Conservation (phyloP, 30 jellyfish, hydroid and myxozoan species). For the Morbakka virulenta region DNA sequence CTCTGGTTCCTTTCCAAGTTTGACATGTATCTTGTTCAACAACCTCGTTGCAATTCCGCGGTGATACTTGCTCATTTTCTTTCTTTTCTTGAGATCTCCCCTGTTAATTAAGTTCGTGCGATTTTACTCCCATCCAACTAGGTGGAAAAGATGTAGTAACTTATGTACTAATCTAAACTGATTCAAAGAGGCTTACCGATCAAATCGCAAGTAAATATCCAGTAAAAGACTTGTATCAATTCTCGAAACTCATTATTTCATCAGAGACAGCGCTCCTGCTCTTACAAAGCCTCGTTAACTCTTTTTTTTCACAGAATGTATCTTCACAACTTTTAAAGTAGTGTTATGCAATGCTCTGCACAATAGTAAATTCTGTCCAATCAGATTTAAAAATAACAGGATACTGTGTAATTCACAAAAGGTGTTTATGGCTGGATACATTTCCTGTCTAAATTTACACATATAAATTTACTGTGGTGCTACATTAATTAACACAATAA, state of each 20-base stretch:
- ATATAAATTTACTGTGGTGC: too few relatives aligned
- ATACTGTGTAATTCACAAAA: background rate
- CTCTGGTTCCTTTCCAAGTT: constrained; percentile 4
- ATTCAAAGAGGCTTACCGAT: background rate
- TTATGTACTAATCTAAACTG: constrained; percentile 1
- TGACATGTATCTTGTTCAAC: background rate
- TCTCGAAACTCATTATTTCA: background rate
- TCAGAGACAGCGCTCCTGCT: constrained; percentile 2
- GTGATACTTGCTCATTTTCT: constrained; percentile 21
- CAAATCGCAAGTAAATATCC: background rate
- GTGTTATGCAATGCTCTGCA: background rate
- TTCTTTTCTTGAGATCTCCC: constrained; percentile 11
- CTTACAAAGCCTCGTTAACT: background rate
- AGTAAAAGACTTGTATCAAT: too few relatives aligned
- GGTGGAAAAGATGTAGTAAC: constrained; percentile 7
- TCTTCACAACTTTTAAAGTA: background rate
- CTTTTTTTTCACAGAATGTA: too few relatives aligned
- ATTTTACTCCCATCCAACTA: constrained; percentile 10
- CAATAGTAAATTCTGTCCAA: too few relatives aligned
- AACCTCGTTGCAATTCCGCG: constrained; percentile 17
- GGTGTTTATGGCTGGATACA: too few relatives aligned
- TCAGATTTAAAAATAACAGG: too few relatives aligned
- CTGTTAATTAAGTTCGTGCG: constrained; percentile 15
- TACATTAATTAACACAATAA: too few relatives aligned
- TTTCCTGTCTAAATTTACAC: too few relatives aligned